Evolutionary conservation across 2,113 vertebrate species (phyloP).

Genomic region (Odobenus rosmarus): DNA sequence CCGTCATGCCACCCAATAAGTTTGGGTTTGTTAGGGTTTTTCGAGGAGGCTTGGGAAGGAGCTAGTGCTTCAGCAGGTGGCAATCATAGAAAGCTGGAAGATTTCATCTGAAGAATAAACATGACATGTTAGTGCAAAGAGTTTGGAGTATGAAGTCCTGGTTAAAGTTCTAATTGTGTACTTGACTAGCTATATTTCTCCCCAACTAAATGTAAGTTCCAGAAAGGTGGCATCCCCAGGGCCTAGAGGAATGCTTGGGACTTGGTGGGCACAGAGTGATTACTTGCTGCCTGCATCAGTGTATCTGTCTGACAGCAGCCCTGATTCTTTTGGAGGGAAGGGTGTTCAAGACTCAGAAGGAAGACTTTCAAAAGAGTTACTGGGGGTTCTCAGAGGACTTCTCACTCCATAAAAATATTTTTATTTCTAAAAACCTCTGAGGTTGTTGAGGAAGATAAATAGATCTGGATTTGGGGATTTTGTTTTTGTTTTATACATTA

Average conservation of each 20-base stretch:
- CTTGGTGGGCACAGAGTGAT: neutral
- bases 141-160: neutral
- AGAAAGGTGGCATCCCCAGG: neutral
- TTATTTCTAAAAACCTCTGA: slow-evolving; percentile 17
- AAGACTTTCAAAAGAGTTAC: neutral
- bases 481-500: slow-evolving; percentile 36
- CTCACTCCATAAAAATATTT: slow-evolving; percentile 3
- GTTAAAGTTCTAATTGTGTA: neutral
- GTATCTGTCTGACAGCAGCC: neutral
- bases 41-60: neutral
- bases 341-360: neutral
- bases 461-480: neutral
- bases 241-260: neutral
- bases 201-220: neutral
- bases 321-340: neutral
- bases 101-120: neutral
- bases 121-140: neutral
- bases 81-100: neutral
- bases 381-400: neutral
- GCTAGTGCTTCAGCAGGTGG: neutral
- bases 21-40: neutral
- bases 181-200: neutral
- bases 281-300: neutral
- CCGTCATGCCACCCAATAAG: neutral
- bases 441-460: slow-evolving; percentile 10